Percentiles rank a stretch among this genome's conserved stretches.
phyloP scores from a whole-genome alignment of 1,140 invertebrate genomes.

The Drosophila micromelanica region DNA sequence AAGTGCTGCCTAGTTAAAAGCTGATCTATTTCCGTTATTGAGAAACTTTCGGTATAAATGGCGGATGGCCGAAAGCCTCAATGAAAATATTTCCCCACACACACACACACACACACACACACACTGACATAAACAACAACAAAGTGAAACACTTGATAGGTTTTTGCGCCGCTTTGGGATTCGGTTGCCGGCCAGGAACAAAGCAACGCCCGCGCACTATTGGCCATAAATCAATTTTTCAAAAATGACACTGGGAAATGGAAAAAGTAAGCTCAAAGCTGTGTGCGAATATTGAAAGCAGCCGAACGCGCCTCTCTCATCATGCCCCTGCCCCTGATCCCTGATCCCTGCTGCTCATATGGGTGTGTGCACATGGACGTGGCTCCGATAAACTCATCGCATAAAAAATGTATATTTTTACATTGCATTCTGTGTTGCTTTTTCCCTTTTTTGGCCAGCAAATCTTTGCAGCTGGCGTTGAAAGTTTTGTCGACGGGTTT shows the following conservation, averaged over 20 bases:
- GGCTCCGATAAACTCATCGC: slow-evolving; percentile 34
- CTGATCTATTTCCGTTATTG: slow-evolving; percentile 72
- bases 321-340: neutral
- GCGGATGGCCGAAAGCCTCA: slow-evolving; percentile 55
- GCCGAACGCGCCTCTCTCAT: slow-evolving; percentile 16
- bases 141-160: slow-evolving; percentile 72
- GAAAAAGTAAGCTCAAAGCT: slow-evolving; percentile 81
- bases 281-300: slow-evolving; percentile 42
- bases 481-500: slow-evolving; percentile 65
- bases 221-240: slow-evolving; percentile 82
- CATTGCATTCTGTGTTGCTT: slow-evolving; percentile 44
- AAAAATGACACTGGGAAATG: slow-evolving; percentile 82
- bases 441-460: slow-evolving; percentile 32
- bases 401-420: slow-evolving; percentile 69
- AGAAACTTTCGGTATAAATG: slow-evolving; percentile 62
- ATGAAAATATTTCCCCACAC: slow-evolving; percentile 59
- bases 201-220: slow-evolving; percentile 56
- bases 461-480: slow-evolving; percentile 78
- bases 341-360: slow-evolving; percentile 1
- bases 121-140: slow-evolving; percentile 31
- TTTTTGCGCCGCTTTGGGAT: slow-evolving; percentile 57
- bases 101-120: slow-evolving; percentile 1
- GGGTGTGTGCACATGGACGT: slow-evolving; percentile 18
- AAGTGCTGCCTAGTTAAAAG: slow-evolving; percentile 56
- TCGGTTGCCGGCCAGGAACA: neutral